A percentile compares a stretch with the other conserved stretches of the same genome.
phyloP scores from a whole-genome alignment of 2,797 vertebrate genomes.

The Tympanoctomys barrerae region DNA sequence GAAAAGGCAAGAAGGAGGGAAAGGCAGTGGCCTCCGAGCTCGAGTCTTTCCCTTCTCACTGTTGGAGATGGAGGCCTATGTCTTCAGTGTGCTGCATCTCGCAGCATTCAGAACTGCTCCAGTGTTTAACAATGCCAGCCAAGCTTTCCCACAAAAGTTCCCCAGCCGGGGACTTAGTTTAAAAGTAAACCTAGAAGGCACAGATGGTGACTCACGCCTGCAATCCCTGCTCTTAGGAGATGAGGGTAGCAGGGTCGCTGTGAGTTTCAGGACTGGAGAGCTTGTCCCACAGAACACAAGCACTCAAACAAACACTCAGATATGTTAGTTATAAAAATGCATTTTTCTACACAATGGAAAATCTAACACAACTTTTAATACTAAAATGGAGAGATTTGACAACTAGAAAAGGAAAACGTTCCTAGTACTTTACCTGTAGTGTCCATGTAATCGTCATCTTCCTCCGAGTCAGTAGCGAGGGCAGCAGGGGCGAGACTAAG shows the following conservation, averaged over 20 bases:
- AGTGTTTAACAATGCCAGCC: background rate
- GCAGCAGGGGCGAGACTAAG: background rate
- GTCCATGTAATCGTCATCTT: background rate
- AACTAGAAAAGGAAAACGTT: background rate
- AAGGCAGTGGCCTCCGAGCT: background rate
- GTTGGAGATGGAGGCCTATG: background rate
- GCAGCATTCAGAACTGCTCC: background rate
- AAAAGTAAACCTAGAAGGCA: background rate
- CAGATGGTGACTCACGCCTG: background rate
- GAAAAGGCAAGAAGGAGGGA: background rate
- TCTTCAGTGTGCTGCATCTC: background rate
- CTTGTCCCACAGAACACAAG: background rate
- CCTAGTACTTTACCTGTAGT: slow-evolving; percentile 82
- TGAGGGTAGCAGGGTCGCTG: background rate
- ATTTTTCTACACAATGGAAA: background rate
- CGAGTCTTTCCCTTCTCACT: background rate
- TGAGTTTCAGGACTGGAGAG: background rate
- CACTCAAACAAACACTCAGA: background rate
- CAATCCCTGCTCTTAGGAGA: background rate
- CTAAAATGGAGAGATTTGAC: background rate
- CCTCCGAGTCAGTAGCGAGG: slow-evolving; percentile 52
- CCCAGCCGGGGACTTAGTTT: background rate
- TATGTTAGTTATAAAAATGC: background rate
- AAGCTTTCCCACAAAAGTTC: background rate
- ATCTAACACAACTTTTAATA: background rate